These are phyloP conservation scores for Holacanthus passer DNA, from an alignment of 2,113 vertebrate species.

Conservation along the genomic window DNA sequence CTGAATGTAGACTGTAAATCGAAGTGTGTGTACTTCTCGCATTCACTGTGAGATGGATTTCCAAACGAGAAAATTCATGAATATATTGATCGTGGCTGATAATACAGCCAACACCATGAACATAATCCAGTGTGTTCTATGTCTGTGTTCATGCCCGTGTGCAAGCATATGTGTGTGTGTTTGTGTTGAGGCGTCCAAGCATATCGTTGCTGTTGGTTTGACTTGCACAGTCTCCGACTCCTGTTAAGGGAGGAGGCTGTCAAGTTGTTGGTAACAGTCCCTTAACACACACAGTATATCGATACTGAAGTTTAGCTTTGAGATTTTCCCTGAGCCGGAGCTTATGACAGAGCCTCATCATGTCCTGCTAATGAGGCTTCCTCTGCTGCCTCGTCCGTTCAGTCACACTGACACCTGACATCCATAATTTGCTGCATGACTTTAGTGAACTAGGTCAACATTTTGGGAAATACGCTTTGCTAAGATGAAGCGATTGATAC, in stretches of 20 bases:
- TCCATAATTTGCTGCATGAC: not conserved
- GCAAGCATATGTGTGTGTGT: constrained; percentile 31
- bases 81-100: constrained; percentile 73
- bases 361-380: constrained; percentile 60
- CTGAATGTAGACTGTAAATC: constrained; percentile 64
- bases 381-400: constrained; percentile 15
- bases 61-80: constrained; percentile 75
- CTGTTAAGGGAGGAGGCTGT: constrained; percentile 25
- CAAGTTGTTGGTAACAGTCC: constrained; percentile 54
- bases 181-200: constrained; percentile 41
- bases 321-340: constrained; percentile 59
- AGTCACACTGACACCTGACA: constrained; percentile 8
- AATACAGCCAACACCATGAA: constrained; percentile 57
- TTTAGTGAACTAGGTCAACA: constrained; percentile 6
- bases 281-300: constrained; percentile 63
- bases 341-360: constrained; percentile 54
- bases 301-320: constrained; percentile 61
- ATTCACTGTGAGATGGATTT: constrained; percentile 67
- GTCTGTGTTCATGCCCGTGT: constrained; percentile 42
- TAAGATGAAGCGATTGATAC: not conserved
- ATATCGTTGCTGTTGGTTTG: constrained; percentile 42
- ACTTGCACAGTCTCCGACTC: constrained; percentile 21
- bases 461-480: constrained; percentile 4
- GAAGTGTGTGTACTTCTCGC: constrained; percentile 46
- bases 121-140: constrained; percentile 58